Percentiles rank a stretch among this genome's conserved stretches.
Conservation (phyloP, 2,113 vertebrate genomes). For the Perca schrenkii region DNA sequence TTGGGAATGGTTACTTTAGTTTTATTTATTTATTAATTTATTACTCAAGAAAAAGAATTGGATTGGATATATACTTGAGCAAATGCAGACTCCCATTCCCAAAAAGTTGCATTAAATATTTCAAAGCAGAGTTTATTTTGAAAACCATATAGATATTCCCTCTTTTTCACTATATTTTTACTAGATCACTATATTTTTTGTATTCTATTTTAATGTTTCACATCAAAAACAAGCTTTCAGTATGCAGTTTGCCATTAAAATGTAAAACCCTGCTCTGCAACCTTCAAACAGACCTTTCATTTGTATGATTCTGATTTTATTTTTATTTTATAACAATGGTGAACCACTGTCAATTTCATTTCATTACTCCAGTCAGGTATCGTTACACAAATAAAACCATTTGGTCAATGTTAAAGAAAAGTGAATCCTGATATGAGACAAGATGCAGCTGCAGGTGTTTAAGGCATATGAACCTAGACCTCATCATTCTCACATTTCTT, state of each 20-base stretch:
- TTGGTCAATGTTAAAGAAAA: not conserved
- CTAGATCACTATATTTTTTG: not conserved
- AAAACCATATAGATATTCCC: not conserved
- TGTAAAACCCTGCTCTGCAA: not conserved
- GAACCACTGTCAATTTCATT: not conserved
- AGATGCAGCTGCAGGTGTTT: not conserved
- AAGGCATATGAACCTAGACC: not conserved
- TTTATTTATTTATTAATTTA: not conserved
- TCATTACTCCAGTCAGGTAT: not conserved
- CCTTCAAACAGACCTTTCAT: not conserved
- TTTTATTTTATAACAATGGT: not conserved
- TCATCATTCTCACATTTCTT: not conserved
- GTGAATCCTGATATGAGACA: not conserved
- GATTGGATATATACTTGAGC: not conserved
- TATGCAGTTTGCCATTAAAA: not conserved
- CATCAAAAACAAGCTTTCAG: not conserved
- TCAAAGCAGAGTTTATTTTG: not conserved
- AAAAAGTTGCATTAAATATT: not conserved
- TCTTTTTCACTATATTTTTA: not conserved
- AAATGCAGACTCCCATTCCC: not conserved
- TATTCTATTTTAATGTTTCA: not conserved
- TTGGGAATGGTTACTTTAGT: not conserved
- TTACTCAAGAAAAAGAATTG: not conserved
- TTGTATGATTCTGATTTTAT: too few species aligned
- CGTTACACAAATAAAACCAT: not conserved